phyloP scores from a whole-genome alignment of 1,140 invertebrate genomes.

The Teleopsis dalmanni region DNA sequence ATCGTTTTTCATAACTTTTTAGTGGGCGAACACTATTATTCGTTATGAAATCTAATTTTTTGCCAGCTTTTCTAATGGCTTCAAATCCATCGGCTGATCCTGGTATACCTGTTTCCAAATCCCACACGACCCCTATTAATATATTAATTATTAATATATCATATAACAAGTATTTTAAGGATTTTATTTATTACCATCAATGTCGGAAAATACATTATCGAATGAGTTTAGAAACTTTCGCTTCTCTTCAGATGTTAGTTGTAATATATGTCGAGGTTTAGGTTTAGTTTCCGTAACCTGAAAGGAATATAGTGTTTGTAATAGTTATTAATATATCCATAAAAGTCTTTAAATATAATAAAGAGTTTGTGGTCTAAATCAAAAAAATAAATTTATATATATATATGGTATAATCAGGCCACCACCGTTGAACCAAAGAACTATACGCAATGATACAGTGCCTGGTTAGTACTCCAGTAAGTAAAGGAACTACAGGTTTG shows the following conservation, averaged over 20 bases:
- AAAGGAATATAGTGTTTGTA: too few species aligned
- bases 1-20: slow-evolving; percentile 36
- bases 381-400: too few species aligned
- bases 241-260: slow-evolving; percentile 24
- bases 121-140: slow-evolving; percentile 56
- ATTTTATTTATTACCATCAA: slow-evolving; percentile 37
- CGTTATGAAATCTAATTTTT: slow-evolving; percentile 61
- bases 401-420: too few species aligned
- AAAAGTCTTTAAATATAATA: too few species aligned
- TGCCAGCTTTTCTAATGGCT: slow-evolving; percentile 53
- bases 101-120: slow-evolving; percentile 39
- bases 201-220: slow-evolving; percentile 43
- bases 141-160: not conserved
- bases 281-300: not conserved
- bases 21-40: slow-evolving; percentile 55
- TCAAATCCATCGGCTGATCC: slow-evolving; percentile 48
- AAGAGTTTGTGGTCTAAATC: too few species aligned
- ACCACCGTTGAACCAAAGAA: too few species aligned
- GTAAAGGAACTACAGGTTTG: too few species aligned
- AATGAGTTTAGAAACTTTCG: slow-evolving; percentile 43
- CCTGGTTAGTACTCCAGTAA: too few species aligned
- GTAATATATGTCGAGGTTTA: slow-evolving; percentile 18
- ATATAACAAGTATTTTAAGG: not conserved
- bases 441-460: too few species aligned
- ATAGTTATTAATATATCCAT: too few species aligned